Evolutionary conservation across 2,888 invertebrate genomes (phyloP).

Genomic region (Ornithoptera alexandrae): DNA sequence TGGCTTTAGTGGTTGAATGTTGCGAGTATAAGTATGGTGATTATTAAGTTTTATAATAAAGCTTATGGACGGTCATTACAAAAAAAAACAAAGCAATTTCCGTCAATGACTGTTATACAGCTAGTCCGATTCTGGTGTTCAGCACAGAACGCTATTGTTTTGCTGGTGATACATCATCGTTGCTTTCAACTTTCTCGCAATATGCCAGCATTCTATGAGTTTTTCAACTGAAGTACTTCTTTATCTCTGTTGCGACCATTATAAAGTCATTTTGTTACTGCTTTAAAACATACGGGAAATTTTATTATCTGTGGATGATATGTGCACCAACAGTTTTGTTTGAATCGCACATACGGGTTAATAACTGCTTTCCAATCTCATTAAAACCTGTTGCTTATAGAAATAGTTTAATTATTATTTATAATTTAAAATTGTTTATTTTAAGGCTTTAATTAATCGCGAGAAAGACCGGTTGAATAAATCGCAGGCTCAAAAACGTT

Average conservation of each 20-base stretch:
- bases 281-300: conserved; percentile 15
- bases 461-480: conserved; percentile 31
- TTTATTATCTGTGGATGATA: conserved; percentile 3
- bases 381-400: neutral
- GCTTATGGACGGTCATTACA: neutral
- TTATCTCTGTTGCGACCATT: conserved; percentile 17
- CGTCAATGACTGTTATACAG: neutral
- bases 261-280: conserved; percentile 27
- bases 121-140: conserved; percentile 3
- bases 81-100: neutral
- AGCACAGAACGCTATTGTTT: conserved; percentile 27
- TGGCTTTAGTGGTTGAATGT: neutral
- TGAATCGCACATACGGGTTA: too few species aligned
- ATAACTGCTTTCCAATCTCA: neutral
- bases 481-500: conserved; percentile 33
- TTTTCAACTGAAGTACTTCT: conserved; percentile 24
- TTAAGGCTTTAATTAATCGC: conserved; percentile 24
- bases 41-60: neutral
- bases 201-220: conserved; percentile 34
- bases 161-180: conserved; percentile 32
- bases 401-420: neutral
- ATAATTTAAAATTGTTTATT: conserved; percentile 9
- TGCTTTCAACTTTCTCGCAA: conserved; percentile 43
- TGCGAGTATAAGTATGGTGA: neutral
- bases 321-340: neutral